These are phyloP conservation scores for Ophion costatus DNA, from an alignment of 2,888 invertebrate genomes.

Conservation along the genomic window DNA sequence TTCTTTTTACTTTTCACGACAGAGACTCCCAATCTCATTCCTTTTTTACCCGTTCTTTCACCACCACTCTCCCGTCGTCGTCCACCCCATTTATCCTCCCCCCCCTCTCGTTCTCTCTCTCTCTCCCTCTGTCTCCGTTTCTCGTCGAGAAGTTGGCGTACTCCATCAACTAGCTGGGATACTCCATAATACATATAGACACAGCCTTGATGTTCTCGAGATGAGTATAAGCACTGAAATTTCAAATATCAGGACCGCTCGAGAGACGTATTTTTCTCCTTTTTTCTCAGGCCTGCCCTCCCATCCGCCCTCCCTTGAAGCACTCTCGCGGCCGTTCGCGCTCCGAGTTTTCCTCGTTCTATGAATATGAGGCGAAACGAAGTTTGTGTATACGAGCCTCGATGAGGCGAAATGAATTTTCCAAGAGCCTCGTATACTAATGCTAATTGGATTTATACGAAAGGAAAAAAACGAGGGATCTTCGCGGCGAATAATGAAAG, in stretches of 20 bases:
- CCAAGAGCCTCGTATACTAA: conserved; percentile 1
- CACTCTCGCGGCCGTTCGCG: neutral
- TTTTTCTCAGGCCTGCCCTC: conserved; percentile 8
- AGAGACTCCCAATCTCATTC: conserved; percentile 61
- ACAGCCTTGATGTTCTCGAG: conserved; percentile 12
- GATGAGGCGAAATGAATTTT: conserved; percentile 24
- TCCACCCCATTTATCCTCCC: neutral
- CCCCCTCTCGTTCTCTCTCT: conserved; percentile 11
- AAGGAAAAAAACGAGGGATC: neutral
- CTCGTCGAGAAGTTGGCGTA: conserved; percentile 27
- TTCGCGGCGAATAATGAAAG: conserved; percentile 3
- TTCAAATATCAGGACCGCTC: conserved; percentile 39
- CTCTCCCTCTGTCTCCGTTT: conserved; percentile 8
- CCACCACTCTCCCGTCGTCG: conserved; percentile 14
- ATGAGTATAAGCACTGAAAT: conserved; percentile 50
- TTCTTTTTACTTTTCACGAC: conserved; percentile 57
- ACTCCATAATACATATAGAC: conserved; percentile 2
- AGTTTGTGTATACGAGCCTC: conserved; percentile 21
- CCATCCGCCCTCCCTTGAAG: no score
- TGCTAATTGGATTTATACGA: neutral
- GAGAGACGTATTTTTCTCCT: conserved; percentile 44
- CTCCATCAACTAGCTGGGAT: conserved; percentile 37
- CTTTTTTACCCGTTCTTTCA: conserved; percentile 40
- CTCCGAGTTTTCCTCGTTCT: neutral
- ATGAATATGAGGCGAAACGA: conserved; percentile 12